These are phyloP conservation scores for Miichthys miiuy DNA, from an alignment of 2,797 vertebrate species.

Conservation along the genomic window DNA sequence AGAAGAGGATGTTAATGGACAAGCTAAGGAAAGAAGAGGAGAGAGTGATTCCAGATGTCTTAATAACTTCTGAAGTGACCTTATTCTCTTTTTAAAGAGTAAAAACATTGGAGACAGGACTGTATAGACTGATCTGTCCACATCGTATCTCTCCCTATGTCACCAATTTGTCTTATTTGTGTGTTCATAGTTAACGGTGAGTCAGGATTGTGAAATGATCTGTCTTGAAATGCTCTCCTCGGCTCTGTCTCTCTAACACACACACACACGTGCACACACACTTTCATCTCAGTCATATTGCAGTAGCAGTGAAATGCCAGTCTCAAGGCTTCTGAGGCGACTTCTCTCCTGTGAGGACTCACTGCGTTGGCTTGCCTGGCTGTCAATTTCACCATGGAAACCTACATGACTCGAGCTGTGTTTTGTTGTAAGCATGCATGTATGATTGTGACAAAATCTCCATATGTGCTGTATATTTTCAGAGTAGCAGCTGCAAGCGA, in stretches of 20 bases:
- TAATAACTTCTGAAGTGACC: not conserved
- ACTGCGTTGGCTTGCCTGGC: constrained; percentile 16
- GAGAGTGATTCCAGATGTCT: not conserved
- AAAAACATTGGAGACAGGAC: no score
- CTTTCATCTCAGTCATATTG: constrained; percentile 47
- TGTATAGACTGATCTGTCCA: not conserved
- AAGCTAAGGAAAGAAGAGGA: no score
- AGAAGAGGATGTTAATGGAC: no score
- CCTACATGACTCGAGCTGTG: constrained; percentile 16
- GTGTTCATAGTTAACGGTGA: constrained; percentile 28
- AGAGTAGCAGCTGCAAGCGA: not conserved
- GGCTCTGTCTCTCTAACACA: constrained; percentile 6
- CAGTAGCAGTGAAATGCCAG: constrained; percentile 53
- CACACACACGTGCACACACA: constrained; percentile 22
- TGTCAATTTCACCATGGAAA: constrained; percentile 54
- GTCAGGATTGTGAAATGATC: constrained; percentile 45
- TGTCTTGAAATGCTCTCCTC: constrained; percentile 55
- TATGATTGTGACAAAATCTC: not conserved
- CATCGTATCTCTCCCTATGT: not conserved
- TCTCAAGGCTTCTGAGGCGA: constrained; percentile 43
- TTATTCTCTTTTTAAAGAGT: not conserved
- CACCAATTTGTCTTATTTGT: not conserved
- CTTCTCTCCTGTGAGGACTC: constrained; percentile 28
- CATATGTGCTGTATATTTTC: not conserved
- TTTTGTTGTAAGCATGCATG: not conserved